These are phyloP conservation scores for Aromia moschata DNA, from an alignment of 2,888 invertebrate genomes.

Conservation along the genomic window DNA sequence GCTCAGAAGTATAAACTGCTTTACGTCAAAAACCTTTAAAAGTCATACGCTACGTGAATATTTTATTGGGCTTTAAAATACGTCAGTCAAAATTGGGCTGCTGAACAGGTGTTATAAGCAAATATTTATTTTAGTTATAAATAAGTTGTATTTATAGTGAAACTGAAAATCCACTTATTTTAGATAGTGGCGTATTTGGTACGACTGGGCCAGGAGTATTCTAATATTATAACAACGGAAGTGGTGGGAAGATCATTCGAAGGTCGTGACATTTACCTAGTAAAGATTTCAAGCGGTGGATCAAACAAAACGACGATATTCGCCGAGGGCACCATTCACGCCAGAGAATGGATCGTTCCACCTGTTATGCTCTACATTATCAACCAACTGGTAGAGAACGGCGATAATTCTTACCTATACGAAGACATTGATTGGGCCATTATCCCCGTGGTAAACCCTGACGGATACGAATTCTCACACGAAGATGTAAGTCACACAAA, in stretches of 20 bases:
- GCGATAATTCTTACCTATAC: constrained; percentile 66
- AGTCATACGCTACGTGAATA: too few relatives aligned
- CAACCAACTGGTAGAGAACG: constrained; percentile 70
- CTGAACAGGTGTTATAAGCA: too few relatives aligned
- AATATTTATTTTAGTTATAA: too few relatives aligned
- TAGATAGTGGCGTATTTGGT: constrained; percentile 61
- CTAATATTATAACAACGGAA: constrained; percentile 65
- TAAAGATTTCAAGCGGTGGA: constrained; percentile 69
- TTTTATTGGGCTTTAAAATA: too few relatives aligned
- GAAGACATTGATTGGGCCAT: constrained; percentile 73
- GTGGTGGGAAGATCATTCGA: constrained; percentile 70
- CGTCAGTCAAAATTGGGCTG: too few relatives aligned
- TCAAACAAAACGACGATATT: constrained; percentile 68
- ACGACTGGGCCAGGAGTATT: constrained; percentile 62
- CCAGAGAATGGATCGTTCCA: constrained; percentile 77
- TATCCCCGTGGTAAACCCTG: constrained; percentile 74
- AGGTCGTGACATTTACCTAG: constrained; percentile 67
- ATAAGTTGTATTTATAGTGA: too few relatives aligned
- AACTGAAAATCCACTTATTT: too few relatives aligned
- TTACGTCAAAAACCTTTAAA: too few relatives aligned
- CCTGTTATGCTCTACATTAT: constrained; percentile 72
- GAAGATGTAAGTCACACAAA: constrained; percentile 58
- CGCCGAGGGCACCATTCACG: constrained; percentile 70
- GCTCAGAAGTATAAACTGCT: too few relatives aligned
- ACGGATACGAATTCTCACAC: constrained; percentile 73